Evolutionary conservation across 2,797 vertebrate genomes (phyloP), one percentile per base, ranked within the genome.

Genomic region (Microcaecilia unicolor): DNA sequence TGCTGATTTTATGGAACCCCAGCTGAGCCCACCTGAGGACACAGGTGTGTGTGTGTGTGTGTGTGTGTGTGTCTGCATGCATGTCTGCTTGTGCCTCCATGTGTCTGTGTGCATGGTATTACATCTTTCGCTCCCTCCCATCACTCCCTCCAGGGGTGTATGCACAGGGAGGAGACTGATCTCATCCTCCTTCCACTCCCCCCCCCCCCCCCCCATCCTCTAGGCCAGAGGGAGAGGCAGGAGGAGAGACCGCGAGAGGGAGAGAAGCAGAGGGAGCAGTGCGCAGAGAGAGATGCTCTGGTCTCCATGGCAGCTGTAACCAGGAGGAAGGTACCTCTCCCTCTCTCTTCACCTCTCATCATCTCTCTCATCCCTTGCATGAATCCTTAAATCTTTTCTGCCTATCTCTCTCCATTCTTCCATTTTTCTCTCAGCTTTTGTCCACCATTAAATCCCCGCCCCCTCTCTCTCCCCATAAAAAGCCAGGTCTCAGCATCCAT

Each of bases 121-220:
- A 15, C 8, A 9, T 10, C 27, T 18, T 27, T 61, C 49, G 59
- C 58, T 64, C 55, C 50, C 48, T 64, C 55, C 58, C 56, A 60
- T 55, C 68, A 55, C 3, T 27, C 25, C 27, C 13, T 27, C 58
- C 57, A 39, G 30, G 47, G 37, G 51, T 42, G 47, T 58, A 47
- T 21, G 36, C 41, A 55, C 51, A 44, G 25, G 6, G 44, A 34
- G 44, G 54, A 31, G 44, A 50, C 40, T 48, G 35, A 32, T 18
- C 4, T 15, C 20, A 17, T 2, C 8, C 9, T 19, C 11, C 2
- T 1, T 10, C 27, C 34, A 32, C 34, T 39, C 47, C 13, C 40
- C 42, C 34, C 25, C 44, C 25, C 18, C 32, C 42, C 31, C 38
- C 25, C 9, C 49, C 28, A 48, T 42, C 24, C 26, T 18, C 38